A percentile compares a stretch with the other conserved stretches of the same genome.
Evolutionary conservation across 2,888 invertebrate species (phyloP).

Genomic region (Lasioglossum leucozonium): DNA sequence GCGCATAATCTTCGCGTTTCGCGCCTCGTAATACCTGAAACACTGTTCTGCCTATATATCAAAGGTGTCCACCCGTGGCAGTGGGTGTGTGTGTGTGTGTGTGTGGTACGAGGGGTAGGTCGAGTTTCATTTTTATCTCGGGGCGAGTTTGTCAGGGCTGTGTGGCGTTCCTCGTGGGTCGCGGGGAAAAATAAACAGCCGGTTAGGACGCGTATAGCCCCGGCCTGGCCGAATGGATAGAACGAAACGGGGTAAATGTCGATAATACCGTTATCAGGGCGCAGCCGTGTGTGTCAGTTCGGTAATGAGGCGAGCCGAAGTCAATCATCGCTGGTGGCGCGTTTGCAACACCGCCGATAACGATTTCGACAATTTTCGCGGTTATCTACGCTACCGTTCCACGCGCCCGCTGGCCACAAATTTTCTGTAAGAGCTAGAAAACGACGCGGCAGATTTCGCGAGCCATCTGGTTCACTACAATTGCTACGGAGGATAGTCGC

Average conservation of each 20-base stretch:
- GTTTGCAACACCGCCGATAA: constrained; percentile 57
- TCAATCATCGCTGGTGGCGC: constrained; percentile 60
- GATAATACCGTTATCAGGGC: constrained; percentile 68
- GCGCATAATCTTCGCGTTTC: constrained; percentile 50
- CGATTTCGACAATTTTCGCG: constrained; percentile 58
- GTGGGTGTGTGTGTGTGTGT: neutral
- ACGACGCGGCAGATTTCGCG: neutral
- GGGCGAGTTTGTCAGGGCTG: constrained; percentile 4
- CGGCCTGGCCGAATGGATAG: neutral
- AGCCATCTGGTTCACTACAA: neutral
- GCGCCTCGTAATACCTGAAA: constrained; percentile 29
- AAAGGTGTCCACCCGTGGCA: neutral
- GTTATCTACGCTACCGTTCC: constrained; percentile 32
- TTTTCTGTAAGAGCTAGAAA: constrained; percentile 37
- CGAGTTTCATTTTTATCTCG: constrained; percentile 58
- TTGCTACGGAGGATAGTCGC: neutral
- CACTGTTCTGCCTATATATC: constrained; percentile 12
- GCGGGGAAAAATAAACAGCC: constrained; percentile 35
- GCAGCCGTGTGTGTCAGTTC: constrained; percentile 59
- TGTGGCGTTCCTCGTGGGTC: constrained; percentile 6
- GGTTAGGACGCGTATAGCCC: constrained; percentile 36
- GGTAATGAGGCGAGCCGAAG: constrained; percentile 66
- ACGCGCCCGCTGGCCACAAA: constrained; percentile 11
- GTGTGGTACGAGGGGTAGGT: neutral
- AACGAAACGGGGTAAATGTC: constrained; percentile 51